Percentiles rank a stretch among this genome's conserved stretches.
Evolutionary conservation across 2,888 invertebrate species (phyloP).

Genomic region (Dynastes tityus): DNA sequence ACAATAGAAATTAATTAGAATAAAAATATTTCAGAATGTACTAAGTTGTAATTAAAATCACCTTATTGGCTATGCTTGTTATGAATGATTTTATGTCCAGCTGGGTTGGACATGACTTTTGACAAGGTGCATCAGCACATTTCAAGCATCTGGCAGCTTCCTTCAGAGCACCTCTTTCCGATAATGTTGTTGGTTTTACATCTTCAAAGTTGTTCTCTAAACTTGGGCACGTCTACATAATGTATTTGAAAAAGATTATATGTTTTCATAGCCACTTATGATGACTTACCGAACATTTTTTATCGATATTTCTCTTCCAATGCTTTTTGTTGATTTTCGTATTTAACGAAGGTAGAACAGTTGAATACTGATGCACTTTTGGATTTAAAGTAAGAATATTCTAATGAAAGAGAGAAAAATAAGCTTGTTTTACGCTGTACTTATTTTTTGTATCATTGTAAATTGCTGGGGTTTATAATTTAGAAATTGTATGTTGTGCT

Average conservation of each 20-base stretch:
- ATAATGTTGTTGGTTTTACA: constrained; percentile 96
- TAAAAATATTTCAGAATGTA: neutral
- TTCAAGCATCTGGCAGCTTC: constrained; percentile 93
- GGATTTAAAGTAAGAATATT: constrained; percentile 91
- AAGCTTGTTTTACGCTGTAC: neutral
- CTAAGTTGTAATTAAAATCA: constrained; percentile 62
- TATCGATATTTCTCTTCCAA: constrained; percentile 95
- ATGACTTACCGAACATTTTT: constrained; percentile 84
- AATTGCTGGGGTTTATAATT: too few species aligned
- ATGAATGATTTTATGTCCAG: constrained; percentile 98
- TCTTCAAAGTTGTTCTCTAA: constrained; percentile 94
- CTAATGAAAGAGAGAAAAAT: constrained; percentile 71
- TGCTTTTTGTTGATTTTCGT: constrained; percentile 92
- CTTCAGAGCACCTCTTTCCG: constrained; percentile 93
- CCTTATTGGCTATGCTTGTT: constrained; percentile 95
- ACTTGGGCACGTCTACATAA: constrained; percentile 77
- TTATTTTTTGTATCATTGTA: too few species aligned
- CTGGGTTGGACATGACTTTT: constrained; percentile 98
- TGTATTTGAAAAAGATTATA: constrained; percentile 30
- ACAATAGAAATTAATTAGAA: constrained; percentile 57
- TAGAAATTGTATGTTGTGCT: too few species aligned
- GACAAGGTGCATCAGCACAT: constrained; percentile 97
- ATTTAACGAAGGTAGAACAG: constrained; percentile 84
- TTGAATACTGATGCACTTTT: constrained; percentile 82
- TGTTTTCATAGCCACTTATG: neutral